Conservation (phyloP, 2,797 vertebrate species). For the Neosalanx taihuensis region DNA sequence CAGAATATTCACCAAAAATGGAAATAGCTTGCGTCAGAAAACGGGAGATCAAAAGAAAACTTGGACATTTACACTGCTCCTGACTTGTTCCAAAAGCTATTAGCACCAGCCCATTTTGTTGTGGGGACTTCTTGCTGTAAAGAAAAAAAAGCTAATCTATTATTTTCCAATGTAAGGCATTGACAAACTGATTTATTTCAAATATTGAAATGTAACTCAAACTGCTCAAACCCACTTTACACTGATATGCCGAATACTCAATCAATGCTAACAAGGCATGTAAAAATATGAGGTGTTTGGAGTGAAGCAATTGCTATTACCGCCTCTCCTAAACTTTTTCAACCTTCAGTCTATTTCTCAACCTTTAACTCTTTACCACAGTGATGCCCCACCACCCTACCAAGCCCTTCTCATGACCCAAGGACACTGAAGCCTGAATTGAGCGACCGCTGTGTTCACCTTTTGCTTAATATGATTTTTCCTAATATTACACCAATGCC, state of each 20-base stretch:
- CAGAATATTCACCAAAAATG: too few relatives aligned
- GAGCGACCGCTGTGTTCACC: constrained; percentile 10
- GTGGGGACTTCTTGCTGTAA: constrained; percentile 26
- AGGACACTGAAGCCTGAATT: constrained; percentile 20
- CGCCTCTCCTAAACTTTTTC: constrained; percentile 22
- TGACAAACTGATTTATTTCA: too few relatives aligned
- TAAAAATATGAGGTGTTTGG: constrained; percentile 2
- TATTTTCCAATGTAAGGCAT: constrained; percentile 29
- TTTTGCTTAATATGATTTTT: not conserved
- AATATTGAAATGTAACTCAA: constrained; percentile 54
- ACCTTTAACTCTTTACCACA: constrained; percentile 6
- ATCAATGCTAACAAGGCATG: constrained; percentile 40
- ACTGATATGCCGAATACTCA: constrained; percentile 1
- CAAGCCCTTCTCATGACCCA: constrained; percentile 23
- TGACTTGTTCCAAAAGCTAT: too few relatives aligned
- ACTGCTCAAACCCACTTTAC: constrained; percentile 15
- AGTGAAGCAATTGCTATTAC: not conserved
- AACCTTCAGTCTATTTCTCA: constrained; percentile 17
- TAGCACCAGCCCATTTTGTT: too few relatives aligned
- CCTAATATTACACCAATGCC: constrained; percentile 6
- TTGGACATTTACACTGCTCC: too few relatives aligned
- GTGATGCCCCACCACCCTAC: constrained; percentile 1
- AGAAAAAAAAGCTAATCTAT: constrained; percentile 33
- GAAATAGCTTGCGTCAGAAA: too few relatives aligned
- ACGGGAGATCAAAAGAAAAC: too few relatives aligned